These are phyloP conservation scores for Cheilosia vulpina DNA, from an alignment of 2,888 invertebrate species.

Conservation along the genomic window DNA sequence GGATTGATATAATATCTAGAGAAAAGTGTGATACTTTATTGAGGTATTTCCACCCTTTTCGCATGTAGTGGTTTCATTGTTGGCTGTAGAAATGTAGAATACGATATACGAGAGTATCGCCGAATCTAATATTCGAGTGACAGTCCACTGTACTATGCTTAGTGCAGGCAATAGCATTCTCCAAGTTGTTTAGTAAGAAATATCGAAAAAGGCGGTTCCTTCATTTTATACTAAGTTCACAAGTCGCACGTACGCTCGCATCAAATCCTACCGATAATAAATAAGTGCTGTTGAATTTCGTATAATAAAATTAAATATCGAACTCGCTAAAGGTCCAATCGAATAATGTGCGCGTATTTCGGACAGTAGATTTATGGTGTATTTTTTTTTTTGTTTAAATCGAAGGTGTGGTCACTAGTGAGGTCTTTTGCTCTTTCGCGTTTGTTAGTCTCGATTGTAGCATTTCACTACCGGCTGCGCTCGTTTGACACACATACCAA, in stretches of 20 bases:
- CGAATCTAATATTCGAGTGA: constrained; percentile 54
- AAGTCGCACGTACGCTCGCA: constrained; percentile 33
- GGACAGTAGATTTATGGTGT: constrained; percentile 37
- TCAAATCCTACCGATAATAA: constrained; percentile 7
- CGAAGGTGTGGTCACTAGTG: constrained; percentile 66
- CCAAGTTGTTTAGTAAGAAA: constrained; percentile 67
- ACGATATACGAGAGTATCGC: constrained; percentile 23
- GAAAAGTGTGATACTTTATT: constrained; percentile 44
- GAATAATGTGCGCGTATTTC: constrained; percentile 30
- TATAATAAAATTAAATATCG: not conserved
- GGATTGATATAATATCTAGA: constrained; percentile 26
- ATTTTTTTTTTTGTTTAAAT: constrained; percentile 29
- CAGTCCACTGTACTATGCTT: constrained; percentile 53
- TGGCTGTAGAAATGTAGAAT: constrained; percentile 17
- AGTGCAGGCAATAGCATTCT: constrained; percentile 60
- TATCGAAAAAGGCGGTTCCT: constrained; percentile 68
- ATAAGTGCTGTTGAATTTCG: constrained; percentile 2
- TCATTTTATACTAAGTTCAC: constrained; percentile 11
- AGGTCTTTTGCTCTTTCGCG: constrained; percentile 46
- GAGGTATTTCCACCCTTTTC: constrained; percentile 56
- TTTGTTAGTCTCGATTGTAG: constrained; percentile 13
- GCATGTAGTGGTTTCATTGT: constrained; percentile 42
- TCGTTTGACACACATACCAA: constrained; percentile 41
- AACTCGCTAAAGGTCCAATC: constrained; percentile 21
- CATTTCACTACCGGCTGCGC: constrained; percentile 54